A percentile compares a stretch with the other conserved stretches of the same genome.
These are phyloP conservation scores for Deroplatys truncata DNA, from an alignment of 2,888 invertebrate genomes.

Conservation along the genomic window DNA sequence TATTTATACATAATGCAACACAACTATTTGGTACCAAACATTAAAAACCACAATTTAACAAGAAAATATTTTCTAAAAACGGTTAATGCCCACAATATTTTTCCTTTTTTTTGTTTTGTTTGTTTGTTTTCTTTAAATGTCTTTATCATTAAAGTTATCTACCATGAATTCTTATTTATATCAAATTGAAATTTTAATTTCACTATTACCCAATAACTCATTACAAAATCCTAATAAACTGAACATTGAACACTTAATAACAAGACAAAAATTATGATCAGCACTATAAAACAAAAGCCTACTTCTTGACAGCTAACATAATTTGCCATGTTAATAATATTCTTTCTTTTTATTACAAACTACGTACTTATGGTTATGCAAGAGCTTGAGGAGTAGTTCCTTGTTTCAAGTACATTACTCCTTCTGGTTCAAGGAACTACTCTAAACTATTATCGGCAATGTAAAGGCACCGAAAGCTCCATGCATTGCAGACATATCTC, in stretches of 20 bases:
- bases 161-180: constrained; percentile 13
- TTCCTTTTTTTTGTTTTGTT: constrained; percentile 3
- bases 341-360: constrained; percentile 12
- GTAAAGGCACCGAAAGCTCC: constrained; percentile 17
- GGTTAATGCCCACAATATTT: constrained; percentile 25
- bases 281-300: constrained; percentile 21
- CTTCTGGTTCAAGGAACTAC: neutral
- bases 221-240: constrained; percentile 23
- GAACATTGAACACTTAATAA: constrained; percentile 27
- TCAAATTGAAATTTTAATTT: constrained; percentile 16
- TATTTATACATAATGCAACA: constrained; percentile 5
- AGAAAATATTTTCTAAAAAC: constrained; percentile 23
- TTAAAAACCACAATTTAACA: constrained; percentile 27
- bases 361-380: constrained; percentile 18
- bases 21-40: constrained; percentile 27
- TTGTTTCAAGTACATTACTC: neutral
- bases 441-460: constrained; percentile 1
- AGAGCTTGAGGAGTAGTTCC: constrained; percentile 14
- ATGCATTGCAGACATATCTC: constrained; percentile 20
- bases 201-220: constrained; percentile 10
- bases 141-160: neutral
- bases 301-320: constrained; percentile 18
- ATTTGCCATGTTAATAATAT: constrained; percentile 16
- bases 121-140: neutral
- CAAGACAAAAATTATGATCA: constrained; percentile 19